Conservation (phyloP, 37 sponge, comb jelly and placozoan genomes). For the Eunapius fragilis region DNA sequence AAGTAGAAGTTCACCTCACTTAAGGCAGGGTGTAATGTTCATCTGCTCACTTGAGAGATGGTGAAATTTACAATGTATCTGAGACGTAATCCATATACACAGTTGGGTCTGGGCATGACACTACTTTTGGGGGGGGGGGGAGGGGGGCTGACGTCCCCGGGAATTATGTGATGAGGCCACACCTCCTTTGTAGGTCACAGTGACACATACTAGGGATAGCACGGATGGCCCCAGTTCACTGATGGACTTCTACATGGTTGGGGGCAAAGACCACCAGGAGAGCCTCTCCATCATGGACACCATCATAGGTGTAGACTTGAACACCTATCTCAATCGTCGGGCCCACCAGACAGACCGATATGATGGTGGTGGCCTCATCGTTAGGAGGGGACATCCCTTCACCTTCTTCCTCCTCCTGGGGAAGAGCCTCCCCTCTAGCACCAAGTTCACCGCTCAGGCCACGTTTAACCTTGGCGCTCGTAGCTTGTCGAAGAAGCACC, state of each 20-base stretch:
- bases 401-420: constrained; percentile 22
- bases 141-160: too few species aligned
- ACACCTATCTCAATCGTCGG: constrained; percentile 2
- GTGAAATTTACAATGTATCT: too few species aligned
- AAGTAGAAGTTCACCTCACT: too few species aligned
- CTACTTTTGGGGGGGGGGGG: too few species aligned
- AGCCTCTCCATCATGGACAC: neutral
- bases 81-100: too few species aligned
- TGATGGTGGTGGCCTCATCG: constrained; percentile 31
- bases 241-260: neutral
- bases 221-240: neutral
- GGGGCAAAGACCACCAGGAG: neutral
- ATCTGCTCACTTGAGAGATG: too few species aligned
- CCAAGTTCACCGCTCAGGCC: neutral
- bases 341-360: constrained; percentile 43
- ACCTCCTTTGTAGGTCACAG: too few species aligned
- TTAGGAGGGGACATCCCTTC: constrained; percentile 63
- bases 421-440: constrained; percentile 26
- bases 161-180: too few species aligned
- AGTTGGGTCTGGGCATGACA: too few species aligned
- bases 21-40: too few species aligned
- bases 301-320: constrained; percentile 4
- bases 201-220: neutral
- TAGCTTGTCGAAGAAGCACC: constrained; percentile 2
- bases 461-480: neutral